Percentiles rank a stretch among this genome's conserved stretches.
Conservation (phyloP, 2,888 invertebrate species). For the Poecilobothrus nobilitatus region DNA sequence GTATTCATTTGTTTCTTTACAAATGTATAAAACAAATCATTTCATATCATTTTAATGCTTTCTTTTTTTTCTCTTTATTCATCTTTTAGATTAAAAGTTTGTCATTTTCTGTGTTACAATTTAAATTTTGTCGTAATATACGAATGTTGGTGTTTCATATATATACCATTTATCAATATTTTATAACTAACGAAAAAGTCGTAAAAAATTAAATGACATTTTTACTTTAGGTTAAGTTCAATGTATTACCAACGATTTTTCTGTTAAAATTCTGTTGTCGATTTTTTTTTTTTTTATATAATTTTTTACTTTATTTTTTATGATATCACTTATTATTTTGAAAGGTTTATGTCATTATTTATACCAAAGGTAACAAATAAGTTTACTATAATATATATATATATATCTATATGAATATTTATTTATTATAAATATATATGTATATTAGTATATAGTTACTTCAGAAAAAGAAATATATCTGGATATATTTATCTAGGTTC, state of each 20-base stretch:
- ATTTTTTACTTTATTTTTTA: not conserved
- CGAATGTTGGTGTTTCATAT: not conserved
- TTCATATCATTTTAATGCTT: too few species aligned
- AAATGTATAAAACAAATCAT: too few species aligned
- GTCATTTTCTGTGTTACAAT: not conserved
- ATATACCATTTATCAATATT: not conserved
- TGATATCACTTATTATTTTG: not conserved
- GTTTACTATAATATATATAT: too few species aligned
- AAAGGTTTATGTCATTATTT: conserved; percentile 1
- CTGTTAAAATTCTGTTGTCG: too few species aligned
- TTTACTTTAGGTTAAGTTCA: not conserved
- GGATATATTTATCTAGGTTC: not conserved
- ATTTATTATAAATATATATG: too few species aligned
- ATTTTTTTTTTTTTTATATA: not conserved
- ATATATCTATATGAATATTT: too few species aligned
- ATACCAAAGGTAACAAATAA: not conserved
- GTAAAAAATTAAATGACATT: not conserved
- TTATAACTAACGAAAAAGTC: not conserved
- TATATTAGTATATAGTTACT: too few species aligned
- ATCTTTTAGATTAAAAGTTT: too few species aligned
- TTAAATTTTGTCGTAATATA: not conserved
- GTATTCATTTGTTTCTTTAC: too few species aligned
- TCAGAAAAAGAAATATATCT: too few species aligned
- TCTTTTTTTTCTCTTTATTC: too few species aligned
- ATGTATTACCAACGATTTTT: not conserved